Evolutionary conservation across 2,888 invertebrate species (phyloP), one percentile per base, ranked within the genome.

Genomic region (Lomographa bimaculata): DNA sequence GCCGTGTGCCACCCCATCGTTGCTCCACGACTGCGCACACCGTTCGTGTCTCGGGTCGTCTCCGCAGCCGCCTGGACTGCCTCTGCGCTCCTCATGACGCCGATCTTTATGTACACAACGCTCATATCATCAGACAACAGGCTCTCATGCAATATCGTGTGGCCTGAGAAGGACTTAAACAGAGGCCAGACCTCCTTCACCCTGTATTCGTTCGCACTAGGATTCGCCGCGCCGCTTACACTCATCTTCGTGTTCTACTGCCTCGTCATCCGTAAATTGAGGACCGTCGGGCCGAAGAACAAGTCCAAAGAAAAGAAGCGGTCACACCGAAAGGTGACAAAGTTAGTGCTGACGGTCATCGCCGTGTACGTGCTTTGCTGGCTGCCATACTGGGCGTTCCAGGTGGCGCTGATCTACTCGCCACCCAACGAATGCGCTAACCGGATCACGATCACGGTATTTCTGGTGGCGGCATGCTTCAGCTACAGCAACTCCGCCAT

Each of bases 1-100:
- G 97, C 97, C 0, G 97, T 98, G 1, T 98, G 97, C 61, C 97
- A 97, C 84, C 97, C 97, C 0, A 97, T 97, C 55, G 94, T 94
- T 0, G 95, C 97, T 7, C 95, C 96, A 0, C 93, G 94, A 54
- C 92, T 95, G 75, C 91, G 97, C 8, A 97, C 97, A 0, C 96
- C 97, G 0, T 91, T 95, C 57, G 96, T 97, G 26, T 96, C 97
- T 0, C 92, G 93, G 54, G 84, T 96, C n/a, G 96, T 97, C 0
- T 95, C 97, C 0, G 85, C 94, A 5, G 91, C 94, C 4, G 97
- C 97, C 1, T 97, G 97, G 97, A 91, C 93, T 0, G 93, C 94
- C 5, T 97, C 96, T 35, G 96, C 94, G 4, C 83, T 97, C 2
- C 92, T 97, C 47, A 97, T 97, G 94, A 92, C 96, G 16, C 97